Base-by-base conservation (phyloP, 2,888 invertebrate species). In the Cosmia trapezina region DNA sequence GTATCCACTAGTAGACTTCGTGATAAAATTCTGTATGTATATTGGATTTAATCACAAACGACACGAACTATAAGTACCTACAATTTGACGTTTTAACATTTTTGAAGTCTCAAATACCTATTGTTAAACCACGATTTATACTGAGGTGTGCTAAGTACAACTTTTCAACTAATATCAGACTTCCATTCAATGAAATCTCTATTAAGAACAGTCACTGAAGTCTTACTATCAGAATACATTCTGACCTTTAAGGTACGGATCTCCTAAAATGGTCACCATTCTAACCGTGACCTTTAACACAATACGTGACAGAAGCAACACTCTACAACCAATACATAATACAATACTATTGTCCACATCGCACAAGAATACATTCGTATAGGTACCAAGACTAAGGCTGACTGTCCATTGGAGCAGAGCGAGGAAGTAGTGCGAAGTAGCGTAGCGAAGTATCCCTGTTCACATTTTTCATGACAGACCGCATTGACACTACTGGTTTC, bases 251-350 rank as follows among this genome's bases (percentile, higher is more conserved):
- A 57, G 41, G 19, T n/a, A 47, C 19, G 8, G 4, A 41, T 2
- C 12, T 17, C 12, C 12, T 4, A n/a, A 28, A 72, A 60, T 19
- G 37, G 28, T 47, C 19, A 4, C 19, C 0, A 28, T 0, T 41
- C 45, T 41, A n/a, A n/a, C 19, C 4, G 17, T 73, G 61, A 73
- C 73, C 61, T 73, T 33, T 19, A 41, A 33, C 28, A 53, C 33
- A 73, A 61, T 19, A 54, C 41, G 19, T n/a, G n/a, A n/a, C n/a
- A 33, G 33, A 63, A 45, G 37, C 33, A 22, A 56, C 11, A 47
- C 7, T n/a, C n/a, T n/a, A n/a, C n/a, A n/a, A n/a, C n/a, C n/a
- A n/a, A n/a, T n/a, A n/a, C n/a, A n/a, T n/a, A n/a, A n/a, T n/a
- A n/a, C n/a, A n/a, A n/a, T n/a, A n/a, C n/a, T n/a, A n/a, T n/a